phyloP scores from a whole-genome alignment of 2,113 vertebrate genomes.

The Corapipo altera region DNA sequence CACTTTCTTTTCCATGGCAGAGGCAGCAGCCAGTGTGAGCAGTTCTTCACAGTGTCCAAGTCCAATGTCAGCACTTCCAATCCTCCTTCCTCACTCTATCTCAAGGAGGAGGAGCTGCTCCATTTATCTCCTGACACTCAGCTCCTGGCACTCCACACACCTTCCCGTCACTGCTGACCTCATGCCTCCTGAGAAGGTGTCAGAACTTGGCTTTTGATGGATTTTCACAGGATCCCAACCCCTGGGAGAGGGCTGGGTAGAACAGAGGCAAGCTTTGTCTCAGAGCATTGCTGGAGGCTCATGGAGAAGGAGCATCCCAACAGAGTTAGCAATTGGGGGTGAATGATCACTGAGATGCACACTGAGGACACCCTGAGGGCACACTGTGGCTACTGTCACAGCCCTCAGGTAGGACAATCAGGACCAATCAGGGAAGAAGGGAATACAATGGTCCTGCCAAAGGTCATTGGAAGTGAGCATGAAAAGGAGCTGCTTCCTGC shows the following conservation, averaged over 20 bases:
- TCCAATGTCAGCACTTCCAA: not conserved
- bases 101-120: not conserved
- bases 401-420: not conserved
- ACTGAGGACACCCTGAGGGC: not conserved
- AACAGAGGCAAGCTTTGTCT: not conserved
- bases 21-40: not conserved
- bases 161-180: not conserved
- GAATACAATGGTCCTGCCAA: not conserved
- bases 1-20: not conserved
- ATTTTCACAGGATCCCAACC: not conserved
- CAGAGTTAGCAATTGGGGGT: not conserved
- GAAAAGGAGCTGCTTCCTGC: not conserved
- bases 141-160: not conserved
- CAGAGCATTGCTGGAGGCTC: not conserved
- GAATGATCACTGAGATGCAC: not conserved
- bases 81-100: not conserved
- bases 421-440: not conserved
- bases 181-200: fast-evolving
- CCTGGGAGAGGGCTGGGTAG: not conserved
- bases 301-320: not conserved
- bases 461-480: not conserved
- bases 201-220: fast-evolving
- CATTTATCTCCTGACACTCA: not conserved
- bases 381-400: fast-evolving
- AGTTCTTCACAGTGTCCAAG: not conserved